These are phyloP conservation scores for Chitala chitala DNA, from an alignment of 2,113 vertebrate species.

Conservation along the genomic window DNA sequence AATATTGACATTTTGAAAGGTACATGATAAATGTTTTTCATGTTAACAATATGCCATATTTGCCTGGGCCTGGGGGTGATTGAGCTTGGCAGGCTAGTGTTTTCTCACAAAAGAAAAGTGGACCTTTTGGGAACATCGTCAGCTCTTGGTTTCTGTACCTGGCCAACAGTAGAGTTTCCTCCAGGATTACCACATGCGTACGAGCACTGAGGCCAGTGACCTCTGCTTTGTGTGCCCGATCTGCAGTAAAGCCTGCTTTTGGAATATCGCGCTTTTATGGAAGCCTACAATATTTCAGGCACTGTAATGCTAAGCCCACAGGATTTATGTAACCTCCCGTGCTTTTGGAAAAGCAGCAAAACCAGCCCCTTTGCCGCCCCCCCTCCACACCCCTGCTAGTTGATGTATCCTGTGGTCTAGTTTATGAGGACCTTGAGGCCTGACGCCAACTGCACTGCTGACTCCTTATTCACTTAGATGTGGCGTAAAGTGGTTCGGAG, in stretches of 20 bases:
- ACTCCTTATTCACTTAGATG: too few relatives aligned
- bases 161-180: background rate
- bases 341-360: background rate
- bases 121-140: background rate
- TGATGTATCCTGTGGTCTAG: background rate
- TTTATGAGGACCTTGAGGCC: background rate
- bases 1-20: too few relatives aligned
- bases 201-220: background rate
- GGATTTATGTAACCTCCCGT: background rate
- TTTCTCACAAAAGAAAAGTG: background rate
- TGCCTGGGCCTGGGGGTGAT: background rate
- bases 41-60: background rate
- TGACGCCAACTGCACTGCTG: background rate
- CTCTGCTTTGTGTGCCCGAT: background rate
- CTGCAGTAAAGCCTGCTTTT: slow-evolving; percentile 2
- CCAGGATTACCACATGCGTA: background rate
- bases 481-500: too few relatives aligned
- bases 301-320: background rate
- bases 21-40: too few relatives aligned
- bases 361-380: too few relatives aligned
- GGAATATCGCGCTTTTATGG: background rate
- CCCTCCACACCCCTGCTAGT: too few relatives aligned
- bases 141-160: background rate
- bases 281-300: background rate
- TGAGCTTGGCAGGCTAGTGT: background rate